Percentiles rank a stretch among this genome's conserved stretches.
Evolutionary conservation across 2,888 invertebrate genomes (phyloP).

Genomic region (Druceiella hillmani): DNA sequence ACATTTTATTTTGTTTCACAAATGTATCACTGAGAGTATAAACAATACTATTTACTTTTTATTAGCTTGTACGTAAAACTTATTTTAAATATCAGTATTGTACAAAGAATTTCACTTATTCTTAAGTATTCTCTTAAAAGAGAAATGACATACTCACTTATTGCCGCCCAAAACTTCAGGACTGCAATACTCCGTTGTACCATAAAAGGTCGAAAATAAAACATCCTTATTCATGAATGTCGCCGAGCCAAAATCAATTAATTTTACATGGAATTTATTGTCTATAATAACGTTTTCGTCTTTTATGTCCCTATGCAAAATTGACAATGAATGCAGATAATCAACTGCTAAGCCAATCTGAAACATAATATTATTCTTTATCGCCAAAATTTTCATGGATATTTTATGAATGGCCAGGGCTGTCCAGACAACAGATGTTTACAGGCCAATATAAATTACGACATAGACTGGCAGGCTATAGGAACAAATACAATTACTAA

Average conservation of each 20-base stretch:
- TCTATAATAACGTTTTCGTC: constrained; percentile 74
- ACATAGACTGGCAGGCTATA: too few species aligned
- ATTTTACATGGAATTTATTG: constrained; percentile 63
- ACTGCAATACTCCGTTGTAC: constrained; percentile 71
- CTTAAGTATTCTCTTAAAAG: neutral
- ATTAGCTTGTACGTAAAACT: too few species aligned
- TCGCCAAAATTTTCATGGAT: too few species aligned
- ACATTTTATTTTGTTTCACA: neutral
- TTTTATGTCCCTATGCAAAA: constrained; percentile 69
- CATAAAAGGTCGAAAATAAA: constrained; percentile 67
- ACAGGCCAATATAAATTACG: too few species aligned
- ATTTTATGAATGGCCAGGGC: neutral
- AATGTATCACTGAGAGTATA: too few species aligned
- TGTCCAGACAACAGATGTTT: neutral
- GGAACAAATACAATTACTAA: too few species aligned
- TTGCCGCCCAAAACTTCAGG: constrained; percentile 69
- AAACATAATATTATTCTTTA: constrained; percentile 18
- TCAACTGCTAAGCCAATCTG: constrained; percentile 66
- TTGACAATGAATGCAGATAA: constrained; percentile 60
- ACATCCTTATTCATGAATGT: constrained; percentile 59
- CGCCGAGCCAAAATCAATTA: constrained; percentile 75
- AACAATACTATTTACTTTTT: too few species aligned
- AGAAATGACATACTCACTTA: constrained; percentile 39
- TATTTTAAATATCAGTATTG: too few species aligned
- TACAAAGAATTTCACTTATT: neutral